These are phyloP conservation scores for Anhinga anhinga DNA, from an alignment of 2,113 vertebrate genomes.

Conservation along the genomic window DNA sequence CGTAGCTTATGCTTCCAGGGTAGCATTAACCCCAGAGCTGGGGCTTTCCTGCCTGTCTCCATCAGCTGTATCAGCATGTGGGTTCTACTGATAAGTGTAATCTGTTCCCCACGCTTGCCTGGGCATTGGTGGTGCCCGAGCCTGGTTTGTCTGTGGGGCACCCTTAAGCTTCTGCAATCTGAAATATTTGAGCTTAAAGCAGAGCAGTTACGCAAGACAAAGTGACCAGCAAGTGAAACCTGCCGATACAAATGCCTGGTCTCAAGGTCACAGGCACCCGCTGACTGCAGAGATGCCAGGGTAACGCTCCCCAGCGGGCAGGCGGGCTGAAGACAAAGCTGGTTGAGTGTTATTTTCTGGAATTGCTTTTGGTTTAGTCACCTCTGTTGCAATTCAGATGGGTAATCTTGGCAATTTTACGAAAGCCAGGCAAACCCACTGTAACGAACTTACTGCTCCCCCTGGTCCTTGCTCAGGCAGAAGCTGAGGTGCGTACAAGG, in stretches of 20 bases:
- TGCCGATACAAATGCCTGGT: neutral
- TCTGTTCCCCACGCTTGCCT: neutral
- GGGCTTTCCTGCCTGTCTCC: neutral
- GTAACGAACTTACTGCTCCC: neutral
- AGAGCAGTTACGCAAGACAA: neutral
- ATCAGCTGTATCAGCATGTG: neutral
- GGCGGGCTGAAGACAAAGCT: neutral
- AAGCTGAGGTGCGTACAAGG: neutral
- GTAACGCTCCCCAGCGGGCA: neutral
- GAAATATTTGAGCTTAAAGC: neutral
- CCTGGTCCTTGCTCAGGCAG: neutral
- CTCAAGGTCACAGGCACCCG: neutral
- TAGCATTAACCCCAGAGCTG: neutral
- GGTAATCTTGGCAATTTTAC: neutral
- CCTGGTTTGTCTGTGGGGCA: accelerated
- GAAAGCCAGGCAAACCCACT: neutral
- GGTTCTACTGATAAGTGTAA: neutral
- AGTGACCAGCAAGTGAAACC: neutral
- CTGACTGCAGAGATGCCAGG: accelerated
- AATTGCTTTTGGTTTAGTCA: neutral
- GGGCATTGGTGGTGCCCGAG: neutral
- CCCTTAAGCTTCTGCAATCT: neutral
- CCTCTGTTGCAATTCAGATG: neutral
- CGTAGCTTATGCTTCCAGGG: neutral
- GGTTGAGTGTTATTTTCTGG: neutral